phyloP scores from a whole-genome alignment of 2,888 invertebrate genomes.

The Apamea anceps region DNA sequence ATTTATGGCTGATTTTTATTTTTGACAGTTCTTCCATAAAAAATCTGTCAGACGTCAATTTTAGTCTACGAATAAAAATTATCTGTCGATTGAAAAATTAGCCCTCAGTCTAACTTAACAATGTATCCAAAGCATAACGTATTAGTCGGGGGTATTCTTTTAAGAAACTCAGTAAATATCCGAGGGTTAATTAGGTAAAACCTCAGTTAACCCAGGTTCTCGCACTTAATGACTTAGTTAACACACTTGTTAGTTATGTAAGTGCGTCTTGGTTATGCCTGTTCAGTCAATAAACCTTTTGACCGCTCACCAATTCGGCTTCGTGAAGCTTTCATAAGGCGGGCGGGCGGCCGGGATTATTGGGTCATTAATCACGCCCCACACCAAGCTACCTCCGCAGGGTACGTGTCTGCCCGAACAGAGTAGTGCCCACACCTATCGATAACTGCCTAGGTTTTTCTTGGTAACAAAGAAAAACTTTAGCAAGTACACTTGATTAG shows the following conservation, averaged over 20 bases:
- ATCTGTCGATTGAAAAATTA: no score
- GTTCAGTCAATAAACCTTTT: conserved; percentile 89
- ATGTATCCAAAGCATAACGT: neutral
- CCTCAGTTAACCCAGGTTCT: conserved; percentile 13
- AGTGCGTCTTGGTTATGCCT: conserved; percentile 77
- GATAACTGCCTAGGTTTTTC: conserved; percentile 64
- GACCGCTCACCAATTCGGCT: conserved; percentile 90
- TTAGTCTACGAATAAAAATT: no score
- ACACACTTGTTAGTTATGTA: conserved; percentile 66
- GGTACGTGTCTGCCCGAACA: conserved; percentile 62
- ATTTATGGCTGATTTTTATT: no score
- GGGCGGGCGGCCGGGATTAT: conserved; percentile 86
- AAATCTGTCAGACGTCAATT: no score
- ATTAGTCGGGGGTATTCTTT: neutral
- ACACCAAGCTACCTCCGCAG: conserved; percentile 70
- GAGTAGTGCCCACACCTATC: conserved; percentile 64
- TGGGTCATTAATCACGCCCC: conserved; percentile 89
- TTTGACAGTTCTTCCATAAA: no score
- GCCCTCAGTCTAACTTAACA: neutral
- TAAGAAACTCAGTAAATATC: neutral
- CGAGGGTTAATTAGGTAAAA: conserved; percentile 1
- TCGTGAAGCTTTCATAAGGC: conserved; percentile 88
- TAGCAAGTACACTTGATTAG: neutral
- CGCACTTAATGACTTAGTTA: conserved; percentile 58
- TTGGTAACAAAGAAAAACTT: conserved; percentile 27